Base-by-base conservation (phyloP, 2,113 vertebrate species). In the Benitochromis conjunctus region DNA sequence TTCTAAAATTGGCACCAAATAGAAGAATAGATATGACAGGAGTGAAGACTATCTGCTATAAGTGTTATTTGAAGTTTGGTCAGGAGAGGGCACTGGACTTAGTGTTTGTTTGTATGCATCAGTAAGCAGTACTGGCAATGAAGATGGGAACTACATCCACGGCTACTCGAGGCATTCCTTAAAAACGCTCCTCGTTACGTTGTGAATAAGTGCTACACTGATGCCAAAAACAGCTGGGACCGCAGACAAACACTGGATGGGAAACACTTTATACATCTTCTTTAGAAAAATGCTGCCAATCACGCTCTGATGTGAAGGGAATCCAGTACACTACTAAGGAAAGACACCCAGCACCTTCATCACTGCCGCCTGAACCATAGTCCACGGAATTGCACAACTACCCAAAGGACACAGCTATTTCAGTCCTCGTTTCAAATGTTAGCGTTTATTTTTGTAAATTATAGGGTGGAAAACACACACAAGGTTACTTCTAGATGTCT, bases 61-160 rank as follows among this genome's bases (percentile, higher is more conserved):
- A 34, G 34, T 66, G 38, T 83, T 53, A 53, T 34, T 82, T 21
- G 38, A 13, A 57, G 12, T 80, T 87, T 91, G 77, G 26, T 69
- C 90, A 93, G 82, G 58, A 90, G 90, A 78, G 82, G 89, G 85
- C 90, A 82, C 71, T 86, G 71, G 34, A 88, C 78, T 60, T 48
- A 16, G 4, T 83, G 54, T 62, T 13, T 78, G 34, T 2, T 14
- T 26, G 7, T 11, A 38, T 89, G 26, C 29, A 48, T 56, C 21
- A 19, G 48, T 43, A 6, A 80, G 81, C 71, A 48, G 21, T 56
- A 34, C n/a, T 43, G 19, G 26, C 6, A 8, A 21, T 69, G 7
- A n/a, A 74, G 12, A 6, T 36, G 36, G 69, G 43, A 29, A 26
- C 43, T 19, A 5, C 34, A 29, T 51, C 26, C 31, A n/a, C 26